Percentiles rank a stretch among this genome's conserved stretches.
Evolutionary conservation across 2,888 invertebrate species (phyloP).

Genomic region (Andrena trimmerana): DNA sequence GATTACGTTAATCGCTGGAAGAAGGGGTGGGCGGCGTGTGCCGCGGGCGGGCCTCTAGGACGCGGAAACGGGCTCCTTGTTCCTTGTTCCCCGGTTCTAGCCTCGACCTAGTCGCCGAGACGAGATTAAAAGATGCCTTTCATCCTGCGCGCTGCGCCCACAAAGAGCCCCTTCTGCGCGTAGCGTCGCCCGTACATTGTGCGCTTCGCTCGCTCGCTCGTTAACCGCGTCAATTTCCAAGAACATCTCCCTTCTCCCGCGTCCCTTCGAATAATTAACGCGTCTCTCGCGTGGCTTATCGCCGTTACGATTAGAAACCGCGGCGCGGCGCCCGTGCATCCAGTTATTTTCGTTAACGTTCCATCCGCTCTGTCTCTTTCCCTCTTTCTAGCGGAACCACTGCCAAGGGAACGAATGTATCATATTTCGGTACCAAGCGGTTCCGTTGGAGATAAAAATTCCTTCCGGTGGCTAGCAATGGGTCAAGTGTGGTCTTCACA

Average conservation of each 20-base stretch:
- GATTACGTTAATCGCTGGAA: slow-evolving; percentile 59
- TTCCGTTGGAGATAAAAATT: no score
- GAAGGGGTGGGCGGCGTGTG: slow-evolving; percentile 28
- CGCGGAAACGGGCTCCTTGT: slow-evolving; percentile 62
- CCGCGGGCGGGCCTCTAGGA: slow-evolving; percentile 33
- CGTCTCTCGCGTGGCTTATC: slow-evolving; percentile 19
- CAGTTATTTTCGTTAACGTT: slow-evolving; percentile 35
- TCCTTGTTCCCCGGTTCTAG: slow-evolving; percentile 44
- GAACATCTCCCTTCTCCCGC: slow-evolving; percentile 8
- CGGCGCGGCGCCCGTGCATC: not conserved
- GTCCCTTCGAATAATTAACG: slow-evolving; percentile 35
- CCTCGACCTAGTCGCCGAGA: slow-evolving; percentile 35
- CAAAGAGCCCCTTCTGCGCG: slow-evolving; percentile 45
- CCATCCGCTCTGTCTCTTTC: not conserved
- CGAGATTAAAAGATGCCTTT: slow-evolving; percentile 67
- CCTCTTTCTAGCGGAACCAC: no score
- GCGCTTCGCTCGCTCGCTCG: slow-evolving; percentile 17
- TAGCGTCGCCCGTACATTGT: slow-evolving; percentile 47
- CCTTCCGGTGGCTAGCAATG: no score
- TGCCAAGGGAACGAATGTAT: no score
- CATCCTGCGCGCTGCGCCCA: slow-evolving; percentile 44
- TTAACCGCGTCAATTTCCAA: slow-evolving; percentile 40
- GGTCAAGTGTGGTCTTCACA: no score
- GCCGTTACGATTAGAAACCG: slow-evolving; percentile 28
- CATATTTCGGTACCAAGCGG: no score